Percentiles rank a stretch among this genome's conserved stretches.
Conservation (phyloP, 2,888 invertebrate genomes). For the Beris morrisii region DNA sequence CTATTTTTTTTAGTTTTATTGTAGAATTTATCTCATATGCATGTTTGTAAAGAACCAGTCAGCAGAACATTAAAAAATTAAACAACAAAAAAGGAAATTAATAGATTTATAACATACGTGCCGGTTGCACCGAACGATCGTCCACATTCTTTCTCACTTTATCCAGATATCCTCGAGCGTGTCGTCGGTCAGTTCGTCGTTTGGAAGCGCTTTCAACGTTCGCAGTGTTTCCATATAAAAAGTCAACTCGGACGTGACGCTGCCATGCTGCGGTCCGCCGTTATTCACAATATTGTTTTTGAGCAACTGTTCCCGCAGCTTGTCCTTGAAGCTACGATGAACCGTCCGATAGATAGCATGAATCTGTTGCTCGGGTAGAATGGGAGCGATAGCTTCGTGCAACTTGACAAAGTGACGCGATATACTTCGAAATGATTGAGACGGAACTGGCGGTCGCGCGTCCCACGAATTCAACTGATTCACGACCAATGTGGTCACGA, state of each 20-base stretch:
- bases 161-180: conserved; percentile 84
- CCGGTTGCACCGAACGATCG: too few relatives aligned
- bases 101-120: too few relatives aligned
- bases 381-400: conserved; percentile 86
- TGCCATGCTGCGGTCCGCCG: conserved; percentile 95
- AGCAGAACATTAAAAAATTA: too few relatives aligned
- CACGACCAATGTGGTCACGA: conserved; percentile 83
- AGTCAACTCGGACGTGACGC: conserved; percentile 88
- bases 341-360: conserved; percentile 75
- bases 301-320: conserved; percentile 78
- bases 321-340: conserved; percentile 83
- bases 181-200: conserved; percentile 72
- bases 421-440: conserved; percentile 83
- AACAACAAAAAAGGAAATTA: too few relatives aligned
- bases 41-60: too few relatives aligned
- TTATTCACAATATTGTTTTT: conserved; percentile 90
- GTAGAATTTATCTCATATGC: too few relatives aligned
- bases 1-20: too few relatives aligned
- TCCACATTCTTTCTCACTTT: conserved; percentile 47
- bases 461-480: conserved; percentile 87
- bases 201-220: conserved; percentile 75
- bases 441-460: conserved; percentile 93
- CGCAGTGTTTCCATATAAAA: conserved; percentile 88
- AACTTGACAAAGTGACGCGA: conserved; percentile 87
- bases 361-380: conserved; percentile 79